Evolutionary conservation across 2,888 invertebrate species (phyloP).

Genomic region (Cheilosia vulpina): DNA sequence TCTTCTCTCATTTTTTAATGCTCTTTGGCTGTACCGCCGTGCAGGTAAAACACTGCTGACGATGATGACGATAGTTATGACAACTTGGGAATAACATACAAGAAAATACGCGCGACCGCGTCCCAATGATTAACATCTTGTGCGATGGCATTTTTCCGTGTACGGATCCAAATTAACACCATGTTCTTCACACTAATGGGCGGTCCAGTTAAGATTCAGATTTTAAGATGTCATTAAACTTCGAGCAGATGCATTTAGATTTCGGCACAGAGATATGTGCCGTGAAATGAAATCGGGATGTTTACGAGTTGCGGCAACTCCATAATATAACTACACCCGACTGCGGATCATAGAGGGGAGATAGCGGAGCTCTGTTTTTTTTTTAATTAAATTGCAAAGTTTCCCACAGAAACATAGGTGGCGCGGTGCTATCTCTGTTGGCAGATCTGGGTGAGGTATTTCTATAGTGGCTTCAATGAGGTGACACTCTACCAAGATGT

Average conservation of each 20-base stretch:
- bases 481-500: constrained; percentile 22
- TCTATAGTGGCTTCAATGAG: constrained; percentile 5
- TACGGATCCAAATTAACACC: constrained; percentile 74
- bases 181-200: constrained; percentile 75
- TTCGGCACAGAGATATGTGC: constrained; percentile 33
- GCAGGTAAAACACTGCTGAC: constrained; percentile 3
- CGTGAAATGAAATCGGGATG: constrained; percentile 49
- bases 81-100: constrained; percentile 64
- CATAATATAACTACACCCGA: not conserved
- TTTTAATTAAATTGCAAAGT: constrained; percentile 64
- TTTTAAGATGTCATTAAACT: constrained; percentile 73
- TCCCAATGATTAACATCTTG: constrained; percentile 70
- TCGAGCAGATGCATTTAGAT: constrained; percentile 72
- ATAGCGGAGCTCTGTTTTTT: constrained; percentile 7
- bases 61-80: constrained; percentile 62
- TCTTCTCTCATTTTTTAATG: constrained; percentile 10
- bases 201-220: constrained; percentile 71
- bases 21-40: constrained; percentile 43
- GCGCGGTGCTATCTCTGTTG: constrained; percentile 24
- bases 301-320: constrained; percentile 39
- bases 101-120: constrained; percentile 50
- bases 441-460: constrained; percentile 27
- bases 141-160: constrained; percentile 68
- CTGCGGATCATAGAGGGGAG: constrained; percentile 39
- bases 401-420: constrained; percentile 59